A percentile compares a stretch with the other conserved stretches of the same genome.
Evolutionary conservation across 2,888 invertebrate species (phyloP).

Genomic region (Brachyptera risi): DNA sequence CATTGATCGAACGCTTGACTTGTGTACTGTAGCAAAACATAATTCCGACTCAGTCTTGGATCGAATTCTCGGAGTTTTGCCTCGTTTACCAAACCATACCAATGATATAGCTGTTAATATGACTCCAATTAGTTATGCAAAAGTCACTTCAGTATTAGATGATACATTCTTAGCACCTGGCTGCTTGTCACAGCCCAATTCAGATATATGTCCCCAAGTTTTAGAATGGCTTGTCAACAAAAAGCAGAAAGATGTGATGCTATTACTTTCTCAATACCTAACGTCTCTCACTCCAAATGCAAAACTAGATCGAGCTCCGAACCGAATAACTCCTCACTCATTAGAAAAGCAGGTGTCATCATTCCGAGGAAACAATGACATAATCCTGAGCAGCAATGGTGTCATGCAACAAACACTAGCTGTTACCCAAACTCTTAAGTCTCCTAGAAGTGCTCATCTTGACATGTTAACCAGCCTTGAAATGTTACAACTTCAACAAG

Average conservation of each 20-base stretch:
- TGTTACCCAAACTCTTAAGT: slow-evolving; percentile 56
- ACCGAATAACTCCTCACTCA: slow-evolving; percentile 43
- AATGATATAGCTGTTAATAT: slow-evolving; percentile 63
- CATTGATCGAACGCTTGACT: slow-evolving; percentile 62
- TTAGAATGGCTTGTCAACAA: slow-evolving; percentile 51
- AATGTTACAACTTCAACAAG: slow-evolving; percentile 57
- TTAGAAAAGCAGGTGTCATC: slow-evolving; percentile 43
- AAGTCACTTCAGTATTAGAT: slow-evolving; percentile 37
- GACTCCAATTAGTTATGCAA: slow-evolving; percentile 55
- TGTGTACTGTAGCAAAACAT: slow-evolving; percentile 58
- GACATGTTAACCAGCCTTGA: slow-evolving; percentile 60
- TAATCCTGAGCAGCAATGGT: slow-evolving; percentile 10
- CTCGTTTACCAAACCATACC: slow-evolving; percentile 58
- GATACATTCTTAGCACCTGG: slow-evolving; percentile 41
- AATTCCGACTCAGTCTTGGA: slow-evolving; percentile 59
- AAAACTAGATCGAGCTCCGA: slow-evolving; percentile 33
- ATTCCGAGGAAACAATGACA: slow-evolving; percentile 35
- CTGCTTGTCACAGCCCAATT: slow-evolving; percentile 48
- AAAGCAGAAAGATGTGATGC: slow-evolving; percentile 52
- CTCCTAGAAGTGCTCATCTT: slow-evolving; percentile 50
- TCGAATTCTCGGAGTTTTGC: slow-evolving; percentile 55
- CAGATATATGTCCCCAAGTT: slow-evolving; percentile 30
- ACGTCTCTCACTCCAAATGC: slow-evolving; percentile 22
- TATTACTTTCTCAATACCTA: slow-evolving; percentile 50
- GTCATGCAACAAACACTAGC: slow-evolving; percentile 46